Percentiles rank a stretch among this genome's conserved stretches.
Conservation (phyloP, 2,797 vertebrate genomes). For the Perodicticus potto region DNA sequence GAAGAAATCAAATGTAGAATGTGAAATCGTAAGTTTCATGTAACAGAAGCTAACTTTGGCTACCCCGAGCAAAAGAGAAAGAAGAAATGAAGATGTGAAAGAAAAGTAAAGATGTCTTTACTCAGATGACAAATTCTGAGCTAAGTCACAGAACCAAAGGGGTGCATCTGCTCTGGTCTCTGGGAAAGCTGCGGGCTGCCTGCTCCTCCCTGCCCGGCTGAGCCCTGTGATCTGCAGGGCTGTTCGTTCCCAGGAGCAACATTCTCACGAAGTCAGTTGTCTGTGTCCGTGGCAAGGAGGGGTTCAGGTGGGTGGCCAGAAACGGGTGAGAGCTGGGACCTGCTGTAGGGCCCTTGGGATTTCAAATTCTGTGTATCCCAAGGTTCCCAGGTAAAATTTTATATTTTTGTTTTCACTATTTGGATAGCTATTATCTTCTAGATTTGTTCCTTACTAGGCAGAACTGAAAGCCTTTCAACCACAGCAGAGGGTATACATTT, state of each 20-base stretch:
- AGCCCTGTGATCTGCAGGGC: neutral
- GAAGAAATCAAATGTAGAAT: too few relatives aligned
- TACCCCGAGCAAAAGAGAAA: neutral
- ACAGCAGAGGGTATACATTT: too few relatives aligned
- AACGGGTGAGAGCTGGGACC: accelerated
- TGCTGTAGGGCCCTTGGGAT: accelerated
- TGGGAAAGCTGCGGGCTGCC: neutral
- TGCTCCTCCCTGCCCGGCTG: too few relatives aligned
- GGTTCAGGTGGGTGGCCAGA: too few relatives aligned
- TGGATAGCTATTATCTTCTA: accelerated
- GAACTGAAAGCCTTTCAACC: neutral
- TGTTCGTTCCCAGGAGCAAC: neutral
- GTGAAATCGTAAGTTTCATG: neutral
- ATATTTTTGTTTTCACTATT: too few relatives aligned
- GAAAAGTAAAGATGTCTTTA: neutral
- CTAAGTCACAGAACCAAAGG: neutral
- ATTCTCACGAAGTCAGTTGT: accelerated
- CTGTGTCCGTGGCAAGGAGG: neutral
- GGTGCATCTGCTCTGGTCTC: accelerated
- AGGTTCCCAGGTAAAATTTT: too few relatives aligned
- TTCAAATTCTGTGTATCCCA: accelerated
- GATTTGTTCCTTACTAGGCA: neutral
- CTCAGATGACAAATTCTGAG: neutral
- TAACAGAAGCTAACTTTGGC: neutral
- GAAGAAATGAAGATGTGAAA: neutral